These are phyloP conservation scores for Micrasema minimum DNA, from an alignment of 1,140 invertebrate genomes.

Conservation along the genomic window DNA sequence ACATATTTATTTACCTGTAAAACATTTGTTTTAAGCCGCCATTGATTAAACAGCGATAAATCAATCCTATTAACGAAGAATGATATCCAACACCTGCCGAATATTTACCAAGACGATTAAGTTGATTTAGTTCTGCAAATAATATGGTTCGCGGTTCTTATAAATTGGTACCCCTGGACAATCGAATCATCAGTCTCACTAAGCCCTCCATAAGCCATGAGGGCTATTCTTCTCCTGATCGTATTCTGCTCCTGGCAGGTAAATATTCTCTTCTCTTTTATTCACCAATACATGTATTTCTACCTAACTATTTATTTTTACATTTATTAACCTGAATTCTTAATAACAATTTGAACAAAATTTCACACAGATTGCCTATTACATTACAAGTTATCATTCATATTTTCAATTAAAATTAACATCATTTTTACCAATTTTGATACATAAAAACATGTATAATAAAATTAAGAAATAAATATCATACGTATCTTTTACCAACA, in stretches of 20 bases:
- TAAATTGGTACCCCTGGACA: conserved; percentile 34
- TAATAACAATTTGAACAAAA: no score
- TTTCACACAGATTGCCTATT: no score
- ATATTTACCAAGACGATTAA: conserved; percentile 43
- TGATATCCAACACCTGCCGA: conserved; percentile 38
- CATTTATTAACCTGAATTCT: no score
- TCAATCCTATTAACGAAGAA: conserved; percentile 45
- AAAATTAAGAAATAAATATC: no score
- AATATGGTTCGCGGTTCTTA: conserved; percentile 29
- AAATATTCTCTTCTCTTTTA: conserved; percentile 7
- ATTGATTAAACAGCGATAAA: conserved; percentile 47
- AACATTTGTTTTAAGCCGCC: conserved; percentile 34
- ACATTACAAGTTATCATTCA: background rate
- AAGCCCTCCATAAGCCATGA: conserved; percentile 52
- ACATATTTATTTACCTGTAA: conserved; percentile 27
- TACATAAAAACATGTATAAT: no score
- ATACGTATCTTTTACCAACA: no score
- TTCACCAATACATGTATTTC: no score
- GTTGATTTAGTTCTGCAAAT: conserved; percentile 35
- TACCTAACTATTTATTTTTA: no score
- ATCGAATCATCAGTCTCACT: conserved; percentile 48
- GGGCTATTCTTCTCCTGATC: conserved; percentile 51
- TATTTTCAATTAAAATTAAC: no score
- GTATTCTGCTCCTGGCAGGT: conserved; percentile 52
- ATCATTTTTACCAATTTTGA: no score